Evolutionary conservation across 1,140 invertebrate species (phyloP), one percentile per base, ranked within the genome.

Genomic region (Drosophila paulistorum): DNA sequence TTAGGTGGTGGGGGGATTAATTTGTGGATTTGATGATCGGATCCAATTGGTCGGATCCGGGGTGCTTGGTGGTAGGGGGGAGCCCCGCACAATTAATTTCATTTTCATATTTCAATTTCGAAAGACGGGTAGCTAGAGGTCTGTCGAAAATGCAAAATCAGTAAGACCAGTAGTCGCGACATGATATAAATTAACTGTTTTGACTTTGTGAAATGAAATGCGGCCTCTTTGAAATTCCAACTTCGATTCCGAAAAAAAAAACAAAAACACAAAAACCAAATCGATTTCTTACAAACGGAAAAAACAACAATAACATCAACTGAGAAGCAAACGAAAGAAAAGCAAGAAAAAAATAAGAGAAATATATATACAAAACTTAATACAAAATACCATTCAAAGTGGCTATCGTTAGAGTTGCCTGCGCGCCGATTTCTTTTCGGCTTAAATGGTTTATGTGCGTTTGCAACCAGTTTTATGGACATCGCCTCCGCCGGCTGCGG

Each of bases 141-240:
- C 63, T 66, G 76, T 79, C 76, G 75, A 87, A 91, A 91, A 91
- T 91, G 84, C 85, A 90, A 91, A 91, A 91, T 91, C 90, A 91
- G 90, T 91, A 91, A 91, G 90, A 91, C 90, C 90, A 91, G 90
- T 91, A 91, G 90, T 91, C 90, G 90, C 90, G 90, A 91, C 90
- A 91, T 91, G 90, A 91, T 91, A 91, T 91, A 91, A 91, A 91
- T 91, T 91, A 91, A 91, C 90, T 91, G 90, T 91, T 91, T 91
- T 91, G 90, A 91, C 90, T 91, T 91, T 91, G 85, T 90, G 82
- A 91, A 91, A 90, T 90, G 84, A 89, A 89, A 89, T 89, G 84
- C 84, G 84, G 84, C 51, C 74, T 75, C 84, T 89, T 89, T 89
- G 84, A 89, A 81, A 89, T 81, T 83, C 83, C 79, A 71, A 77